Evolutionary conservation across 2,113 vertebrate species (phyloP).

Genomic region (Tiliqua scincoides): DNA sequence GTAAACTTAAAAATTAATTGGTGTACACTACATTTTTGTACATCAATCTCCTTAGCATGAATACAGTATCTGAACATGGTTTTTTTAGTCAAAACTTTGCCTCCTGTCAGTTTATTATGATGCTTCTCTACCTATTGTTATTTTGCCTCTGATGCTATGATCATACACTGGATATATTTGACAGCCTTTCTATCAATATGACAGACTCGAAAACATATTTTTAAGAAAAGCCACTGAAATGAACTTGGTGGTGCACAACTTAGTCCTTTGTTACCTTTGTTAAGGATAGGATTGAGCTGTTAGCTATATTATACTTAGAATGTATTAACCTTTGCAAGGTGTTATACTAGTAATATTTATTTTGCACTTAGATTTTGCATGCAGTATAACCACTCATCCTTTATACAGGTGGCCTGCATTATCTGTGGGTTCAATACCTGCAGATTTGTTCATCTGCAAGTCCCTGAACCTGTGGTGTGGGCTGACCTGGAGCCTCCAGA

Average conservation of each 20-base stretch:
- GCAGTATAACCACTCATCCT: neutral
- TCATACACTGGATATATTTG: neutral
- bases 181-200: neutral
- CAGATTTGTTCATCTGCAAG: no score
- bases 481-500: no score
- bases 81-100: neutral
- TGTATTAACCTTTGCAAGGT: neutral
- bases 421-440: no score
- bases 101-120: neutral
- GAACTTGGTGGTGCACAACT: neutral
- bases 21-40: neutral
- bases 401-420: no score
- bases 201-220: conserved; percentile 10
- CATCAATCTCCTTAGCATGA: neutral
- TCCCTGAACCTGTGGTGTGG: no score
- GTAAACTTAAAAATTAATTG: neutral
- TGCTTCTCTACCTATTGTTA: neutral
- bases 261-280: neutral
- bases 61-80: neutral
- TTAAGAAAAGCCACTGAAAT: neutral
- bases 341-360: neutral
- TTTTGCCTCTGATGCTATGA: neutral
- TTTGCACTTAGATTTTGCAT: neutral
- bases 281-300: neutral
- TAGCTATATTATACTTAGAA: neutral